Evolutionary conservation across 1,140 invertebrate genomes (phyloP).

Genomic region (Caenorhabditis tropicalis): DNA sequence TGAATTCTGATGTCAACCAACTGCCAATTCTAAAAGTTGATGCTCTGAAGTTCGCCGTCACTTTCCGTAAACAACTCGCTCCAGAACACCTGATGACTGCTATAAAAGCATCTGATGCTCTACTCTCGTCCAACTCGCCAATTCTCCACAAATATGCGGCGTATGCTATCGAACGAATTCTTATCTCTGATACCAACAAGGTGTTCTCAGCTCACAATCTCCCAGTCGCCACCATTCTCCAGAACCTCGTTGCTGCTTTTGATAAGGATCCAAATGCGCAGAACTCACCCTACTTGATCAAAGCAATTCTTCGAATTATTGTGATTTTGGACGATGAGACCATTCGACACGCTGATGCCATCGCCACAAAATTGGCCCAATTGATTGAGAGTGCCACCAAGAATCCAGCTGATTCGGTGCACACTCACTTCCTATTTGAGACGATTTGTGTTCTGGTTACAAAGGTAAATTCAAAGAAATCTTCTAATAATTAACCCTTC

Average conservation of each 20-base stretch:
- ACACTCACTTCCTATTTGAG: slow-evolving; percentile 55
- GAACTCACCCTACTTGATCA: slow-evolving; percentile 53
- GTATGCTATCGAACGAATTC: slow-evolving; percentile 45
- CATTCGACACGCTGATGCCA: slow-evolving; percentile 40
- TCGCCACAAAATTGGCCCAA: slow-evolving; percentile 37
- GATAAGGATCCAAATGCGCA: slow-evolving; percentile 50
- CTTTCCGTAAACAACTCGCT: slow-evolving; percentile 47
- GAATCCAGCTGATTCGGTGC: slow-evolving; percentile 50
- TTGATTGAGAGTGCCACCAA: slow-evolving; percentile 38
- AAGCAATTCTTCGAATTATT: slow-evolving; percentile 49
- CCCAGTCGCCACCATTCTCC: slow-evolving; percentile 13
- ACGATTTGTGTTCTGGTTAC: slow-evolving; percentile 48
- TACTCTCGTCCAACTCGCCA: not conserved
- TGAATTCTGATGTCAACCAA: slow-evolving; percentile 38
- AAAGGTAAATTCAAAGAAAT: slow-evolving; percentile 1
- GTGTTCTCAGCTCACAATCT: slow-evolving; percentile 25
- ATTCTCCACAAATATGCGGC: slow-evolving; percentile 53
- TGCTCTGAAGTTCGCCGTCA: slow-evolving; percentile 47
- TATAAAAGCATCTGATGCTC: slow-evolving; percentile 1
- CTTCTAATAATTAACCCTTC: not conserved
- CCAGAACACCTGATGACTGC: slow-evolving; percentile 46
- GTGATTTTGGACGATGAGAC: slow-evolving; percentile 51
- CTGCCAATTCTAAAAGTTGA: slow-evolving; percentile 49
- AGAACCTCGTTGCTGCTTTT: slow-evolving; percentile 41
- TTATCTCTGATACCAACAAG: not conserved